Conservation (phyloP, 2,888 invertebrate genomes). For the Eristalis pertinax region DNA sequence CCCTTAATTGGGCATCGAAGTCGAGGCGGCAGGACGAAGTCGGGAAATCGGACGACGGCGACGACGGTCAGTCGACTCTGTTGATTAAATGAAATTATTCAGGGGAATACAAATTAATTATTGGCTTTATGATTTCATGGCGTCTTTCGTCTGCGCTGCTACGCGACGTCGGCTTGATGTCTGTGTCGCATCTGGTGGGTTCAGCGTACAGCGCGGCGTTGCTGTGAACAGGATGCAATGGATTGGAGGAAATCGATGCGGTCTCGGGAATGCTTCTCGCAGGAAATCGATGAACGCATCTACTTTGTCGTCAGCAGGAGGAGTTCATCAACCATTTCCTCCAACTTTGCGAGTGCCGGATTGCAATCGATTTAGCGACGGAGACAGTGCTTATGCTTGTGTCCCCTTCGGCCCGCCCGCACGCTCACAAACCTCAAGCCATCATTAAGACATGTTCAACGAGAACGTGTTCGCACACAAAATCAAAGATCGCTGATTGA, state of each 20-base stretch:
- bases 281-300: not conserved
- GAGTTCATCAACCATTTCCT: no score
- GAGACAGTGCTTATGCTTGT: no score
- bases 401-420: no score
- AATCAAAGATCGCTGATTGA: not conserved
- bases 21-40: not conserved
- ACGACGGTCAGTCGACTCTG: not conserved
- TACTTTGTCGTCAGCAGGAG: not conserved
- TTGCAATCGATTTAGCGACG: no score
- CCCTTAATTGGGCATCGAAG: not conserved
- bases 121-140: slow-evolving; percentile 18
- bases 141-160: not conserved
- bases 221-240: not conserved
- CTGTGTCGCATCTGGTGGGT: not conserved
- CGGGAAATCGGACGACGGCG: not conserved
- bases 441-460: not conserved
- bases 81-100: slow-evolving; percentile 49
- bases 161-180: not conserved
- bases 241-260: not conserved
- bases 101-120: slow-evolving; percentile 47
- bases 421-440: not conserved
- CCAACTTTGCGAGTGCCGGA: no score
- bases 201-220: no score
- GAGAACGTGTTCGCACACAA: not conserved
- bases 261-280: not conserved